phyloP scores from a whole-genome alignment of 2,113 vertebrate genomes.

The Otus sunia region DNA sequence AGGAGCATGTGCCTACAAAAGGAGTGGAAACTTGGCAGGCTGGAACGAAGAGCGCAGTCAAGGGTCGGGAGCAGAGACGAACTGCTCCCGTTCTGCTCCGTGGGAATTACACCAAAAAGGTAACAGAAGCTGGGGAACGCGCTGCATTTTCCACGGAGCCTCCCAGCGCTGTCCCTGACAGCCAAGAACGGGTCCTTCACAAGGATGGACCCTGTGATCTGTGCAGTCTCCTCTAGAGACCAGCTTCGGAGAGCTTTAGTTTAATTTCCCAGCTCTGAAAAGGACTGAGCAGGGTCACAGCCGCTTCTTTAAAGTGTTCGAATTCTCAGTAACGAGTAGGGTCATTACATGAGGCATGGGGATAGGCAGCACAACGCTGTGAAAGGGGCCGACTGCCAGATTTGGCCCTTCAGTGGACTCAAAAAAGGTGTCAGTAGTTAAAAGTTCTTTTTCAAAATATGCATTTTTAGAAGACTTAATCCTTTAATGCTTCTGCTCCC shows the following conservation, averaged over 20 bases:
- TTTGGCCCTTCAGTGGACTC: background rate
- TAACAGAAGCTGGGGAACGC: background rate
- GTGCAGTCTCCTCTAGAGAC: background rate
- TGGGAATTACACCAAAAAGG: constrained; percentile 46
- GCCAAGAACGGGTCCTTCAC: background rate
- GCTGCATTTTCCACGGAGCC: background rate
- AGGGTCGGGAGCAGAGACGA: background rate
- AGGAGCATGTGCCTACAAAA: constrained; percentile 29
- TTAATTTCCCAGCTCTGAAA: background rate
- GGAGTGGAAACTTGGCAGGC: constrained; percentile 66
- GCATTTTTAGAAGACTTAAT: background rate
- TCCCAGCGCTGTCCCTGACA: background rate
- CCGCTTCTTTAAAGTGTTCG: background rate
- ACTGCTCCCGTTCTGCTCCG: background rate
- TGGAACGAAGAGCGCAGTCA: background rate
- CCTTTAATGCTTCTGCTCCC: background rate
- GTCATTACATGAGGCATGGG: fast-evolving
- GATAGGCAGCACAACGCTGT: background rate
- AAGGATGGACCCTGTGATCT: background rate
- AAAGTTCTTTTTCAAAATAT: background rate
- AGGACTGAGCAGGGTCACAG: background rate
- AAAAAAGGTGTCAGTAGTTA: background rate
- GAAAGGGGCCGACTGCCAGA: background rate
- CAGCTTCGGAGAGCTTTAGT: background rate
- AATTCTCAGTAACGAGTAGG: background rate